Percentiles rank a stretch among this genome's conserved stretches.
phyloP scores from a whole-genome alignment of 1,140 invertebrate genomes.

The Diabrotica undecimpunctata region DNA sequence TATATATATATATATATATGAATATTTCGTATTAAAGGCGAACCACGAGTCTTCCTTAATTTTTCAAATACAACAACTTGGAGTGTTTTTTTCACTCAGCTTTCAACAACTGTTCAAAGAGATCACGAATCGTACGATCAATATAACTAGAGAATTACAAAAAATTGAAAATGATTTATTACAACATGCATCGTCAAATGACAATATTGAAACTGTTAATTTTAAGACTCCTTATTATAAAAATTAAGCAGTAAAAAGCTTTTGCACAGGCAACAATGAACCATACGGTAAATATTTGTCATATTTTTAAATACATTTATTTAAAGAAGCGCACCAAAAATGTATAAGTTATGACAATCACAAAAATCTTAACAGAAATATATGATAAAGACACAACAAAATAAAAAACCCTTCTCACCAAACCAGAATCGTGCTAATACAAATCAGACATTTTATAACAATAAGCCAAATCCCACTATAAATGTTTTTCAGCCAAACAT shows the following conservation, averaged over 20 bases:
- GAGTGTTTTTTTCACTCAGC: too few relatives aligned
- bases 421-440: background rate
- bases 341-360: background rate
- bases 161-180: too few relatives aligned
- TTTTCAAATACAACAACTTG: background rate
- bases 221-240: background rate
- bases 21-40: background rate
- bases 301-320: background rate
- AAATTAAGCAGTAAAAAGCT: background rate
- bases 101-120: background rate
- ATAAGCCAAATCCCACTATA: background rate
- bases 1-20: too few relatives aligned
- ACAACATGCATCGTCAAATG: too few relatives aligned
- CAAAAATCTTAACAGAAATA: background rate
- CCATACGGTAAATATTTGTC: background rate
- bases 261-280: background rate
- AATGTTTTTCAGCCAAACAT: background rate
- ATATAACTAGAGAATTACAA: background rate
- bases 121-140: background rate
- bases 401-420: background rate
- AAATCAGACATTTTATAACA: background rate
- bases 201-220: background rate
- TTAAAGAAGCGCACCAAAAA: background rate
- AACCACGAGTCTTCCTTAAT: background rate
- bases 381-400: background rate